phyloP scores from a whole-genome alignment of 2,113 vertebrate species.

The Potamarius usumacintae region DNA sequence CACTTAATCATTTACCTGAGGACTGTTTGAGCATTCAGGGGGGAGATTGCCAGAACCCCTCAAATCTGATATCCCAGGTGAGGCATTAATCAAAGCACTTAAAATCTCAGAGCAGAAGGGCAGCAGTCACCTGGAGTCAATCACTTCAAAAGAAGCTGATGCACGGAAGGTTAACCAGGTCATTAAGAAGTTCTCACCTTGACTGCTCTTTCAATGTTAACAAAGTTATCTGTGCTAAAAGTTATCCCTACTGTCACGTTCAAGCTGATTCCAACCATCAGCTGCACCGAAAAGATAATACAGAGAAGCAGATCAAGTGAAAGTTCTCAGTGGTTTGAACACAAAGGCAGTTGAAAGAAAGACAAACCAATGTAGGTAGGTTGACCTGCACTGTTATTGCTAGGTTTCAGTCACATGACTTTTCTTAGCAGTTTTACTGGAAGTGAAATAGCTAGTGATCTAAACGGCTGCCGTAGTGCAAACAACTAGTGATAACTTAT shows the following conservation, averaged over 20 bases:
- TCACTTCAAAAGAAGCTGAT: conserved; percentile 36
- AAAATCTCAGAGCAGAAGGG: conserved; percentile 58
- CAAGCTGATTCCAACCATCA: not conserved
- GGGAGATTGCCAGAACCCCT: conserved; percentile 30
- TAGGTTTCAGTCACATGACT: no score
- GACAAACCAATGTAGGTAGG: not conserved
- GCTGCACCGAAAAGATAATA: not conserved
- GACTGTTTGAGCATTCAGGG: conserved; percentile 50
- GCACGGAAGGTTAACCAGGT: conserved; percentile 63
- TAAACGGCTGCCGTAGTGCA: no score
- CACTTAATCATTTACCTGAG: conserved; percentile 56
- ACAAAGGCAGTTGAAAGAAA: not conserved
- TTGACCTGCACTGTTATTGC: not conserved
- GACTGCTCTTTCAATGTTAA: conserved; percentile 26
- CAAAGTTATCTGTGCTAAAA: not conserved
- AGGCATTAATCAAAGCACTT: conserved; percentile 54
- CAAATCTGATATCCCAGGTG: conserved; percentile 60
- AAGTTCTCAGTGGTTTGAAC: not conserved
- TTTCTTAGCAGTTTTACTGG: no score
- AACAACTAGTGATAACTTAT: no score
- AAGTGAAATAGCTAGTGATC: no score
- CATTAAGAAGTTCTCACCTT: conserved; percentile 50
- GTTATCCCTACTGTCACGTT: not conserved
- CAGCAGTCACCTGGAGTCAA: conserved; percentile 38
- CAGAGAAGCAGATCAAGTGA: not conserved